phyloP scores from a whole-genome alignment of 64 coral and sea anemone species.

The Exaiptasia diaphana region DNA sequence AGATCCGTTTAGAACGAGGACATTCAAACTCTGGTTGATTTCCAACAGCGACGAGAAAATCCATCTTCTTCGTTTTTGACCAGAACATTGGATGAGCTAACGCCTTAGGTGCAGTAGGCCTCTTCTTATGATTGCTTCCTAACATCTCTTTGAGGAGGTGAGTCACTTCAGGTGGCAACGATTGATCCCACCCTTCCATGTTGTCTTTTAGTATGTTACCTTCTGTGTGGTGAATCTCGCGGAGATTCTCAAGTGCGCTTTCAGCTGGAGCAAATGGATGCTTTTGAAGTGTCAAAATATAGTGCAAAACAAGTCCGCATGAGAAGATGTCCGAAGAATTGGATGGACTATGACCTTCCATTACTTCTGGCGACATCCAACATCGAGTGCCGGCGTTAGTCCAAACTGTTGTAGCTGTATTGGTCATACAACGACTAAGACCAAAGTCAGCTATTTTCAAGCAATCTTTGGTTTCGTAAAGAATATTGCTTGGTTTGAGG shows the following conservation, averaged over 20 bases:
- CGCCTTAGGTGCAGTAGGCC: background rate
- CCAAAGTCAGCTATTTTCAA: conserved; percentile 81
- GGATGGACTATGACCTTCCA: background rate
- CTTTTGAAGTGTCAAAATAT: conserved; percentile 8
- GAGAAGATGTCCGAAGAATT: conserved; percentile 55
- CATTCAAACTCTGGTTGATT: conserved; percentile 4
- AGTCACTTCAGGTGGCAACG: no score
- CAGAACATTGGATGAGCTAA: background rate
- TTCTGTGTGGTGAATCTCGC: background rate
- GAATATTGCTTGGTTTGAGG: conserved; percentile 59
- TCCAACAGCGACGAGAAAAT: background rate
- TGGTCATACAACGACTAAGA: conserved; percentile 24
- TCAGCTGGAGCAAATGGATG: conserved; percentile 38
- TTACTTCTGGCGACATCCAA: conserved; percentile 75
- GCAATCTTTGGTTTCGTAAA: conserved; percentile 15
- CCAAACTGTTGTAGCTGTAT: conserved; percentile 2
- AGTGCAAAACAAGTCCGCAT: conserved; percentile 64
- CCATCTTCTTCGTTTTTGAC: background rate
- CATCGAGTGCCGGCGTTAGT: conserved; percentile 38
- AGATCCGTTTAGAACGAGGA: background rate
- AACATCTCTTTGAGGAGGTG: background rate
- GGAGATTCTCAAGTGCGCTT: background rate
- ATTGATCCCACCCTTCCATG: background rate
- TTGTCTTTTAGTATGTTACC: background rate
- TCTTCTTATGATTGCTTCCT: background rate